Evolutionary conservation across 2,113 vertebrate species (phyloP), one percentile per base, ranked within the genome.

Genomic region (Salvelinus namaycush): DNA sequence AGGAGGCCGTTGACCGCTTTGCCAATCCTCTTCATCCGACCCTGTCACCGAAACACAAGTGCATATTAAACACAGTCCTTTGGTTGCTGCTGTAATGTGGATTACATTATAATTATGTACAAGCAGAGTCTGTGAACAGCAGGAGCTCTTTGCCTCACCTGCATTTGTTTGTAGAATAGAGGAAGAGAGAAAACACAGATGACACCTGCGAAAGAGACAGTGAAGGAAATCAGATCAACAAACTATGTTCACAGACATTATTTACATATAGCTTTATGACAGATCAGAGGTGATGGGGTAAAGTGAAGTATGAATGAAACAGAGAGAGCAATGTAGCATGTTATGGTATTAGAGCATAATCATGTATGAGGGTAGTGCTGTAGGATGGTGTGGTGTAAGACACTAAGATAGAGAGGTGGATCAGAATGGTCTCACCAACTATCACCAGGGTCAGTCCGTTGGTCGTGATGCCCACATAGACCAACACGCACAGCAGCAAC

Each of bases 401-500:
- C 1, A 22, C 5, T n/a, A 7, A 22, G 59, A 8, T 22, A n/a
- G 59, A 60, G 7, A 39, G 8, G 39, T 39, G 39, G 39, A 39
- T 39, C 39, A 39, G 39, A 8, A 39, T 39, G 39, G 39, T 44
- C 94, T 93, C 90, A 98, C 97, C 95, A 9, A 93, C 85, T 70
- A 97, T 95, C 74, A 97, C 82, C 81, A 97, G 92, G 59, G 96
- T 97, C 78, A 97, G 90, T 73, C 96, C 96, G 3, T 94, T 96
- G 87, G 93, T 93, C 44, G 92, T 75, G 2, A 95, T 84, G 1
- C 97, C 97, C 24, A 97, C 93, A 13, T 94, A 95, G 16, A 93
- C 94, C 90, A 98, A 76, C 89, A 97, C 87, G 88, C 96, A 97
- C 88, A 97, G 94, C 66, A 98, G 88, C 72, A 92, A 81, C 24